Base-by-base conservation (phyloP, 2,797 vertebrate genomes). In the Scolopax rusticola region DNA sequence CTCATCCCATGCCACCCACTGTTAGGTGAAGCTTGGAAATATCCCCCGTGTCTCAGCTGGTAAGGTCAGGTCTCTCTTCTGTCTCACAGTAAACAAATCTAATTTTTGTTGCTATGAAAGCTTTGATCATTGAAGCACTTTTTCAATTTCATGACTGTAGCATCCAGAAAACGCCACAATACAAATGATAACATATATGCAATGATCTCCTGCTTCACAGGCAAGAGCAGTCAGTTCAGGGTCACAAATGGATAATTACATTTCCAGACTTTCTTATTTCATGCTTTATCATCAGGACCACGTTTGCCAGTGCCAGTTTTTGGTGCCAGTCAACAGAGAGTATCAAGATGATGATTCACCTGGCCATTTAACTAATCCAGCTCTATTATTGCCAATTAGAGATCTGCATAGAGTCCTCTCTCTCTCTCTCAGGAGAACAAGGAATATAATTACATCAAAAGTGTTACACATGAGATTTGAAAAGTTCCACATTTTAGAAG, bases 81-180 rank as follows among this genome's bases (percentile, higher is more conserved):
- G 17, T 30, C 60, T 56, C 40, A 79, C 0, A 2, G 30, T 15
- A 78, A 71, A 71, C 6, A 64, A 65, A 65, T 30, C 28, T 71
- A 53, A 57, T 59, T 90, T 88, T 63, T 82, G 54, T n/a, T 65
- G 19, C 54, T 73, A 9, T 9, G 10, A 79, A 63, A 82, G 40
- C 59, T 43, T 54, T 16, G 51, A 69, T 36, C 45, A 48, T n/a
- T 74, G 5, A 43, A 84, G 19, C 21, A 51, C 23, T 53, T 82
- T 11, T 33, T 45, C 36, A 56, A 30, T 60, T 85, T 67, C 28
- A 86, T 32, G 36, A 71, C 32, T 12, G 6, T 4, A 36, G 18
- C n/a, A 90, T 75, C 32, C 70, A 93, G 65, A 84, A 80, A 84
- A 89, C 19, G 69, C 23, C 14, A 8, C 32, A 27, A 64, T 25